Evolutionary conservation across 2,113 vertebrate species (phyloP), one percentile per base, ranked within the genome.

Genomic region (Sphaerodactylus townsendi): DNA sequence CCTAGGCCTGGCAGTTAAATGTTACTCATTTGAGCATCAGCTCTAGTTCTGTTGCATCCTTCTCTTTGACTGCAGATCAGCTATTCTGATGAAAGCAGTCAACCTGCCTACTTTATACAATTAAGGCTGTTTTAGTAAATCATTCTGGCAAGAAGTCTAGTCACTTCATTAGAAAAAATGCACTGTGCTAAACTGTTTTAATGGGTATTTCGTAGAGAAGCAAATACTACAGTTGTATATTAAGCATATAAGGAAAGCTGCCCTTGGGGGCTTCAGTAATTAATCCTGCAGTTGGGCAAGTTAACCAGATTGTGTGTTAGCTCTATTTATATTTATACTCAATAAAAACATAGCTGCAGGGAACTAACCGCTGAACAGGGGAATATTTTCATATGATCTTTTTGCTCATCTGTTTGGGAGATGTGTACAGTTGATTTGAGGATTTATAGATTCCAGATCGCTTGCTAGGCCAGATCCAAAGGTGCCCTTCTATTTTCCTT

Each of bases 211-310:
- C 88, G 68, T 88, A 88, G 82, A 92, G 90, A 84, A 92, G 50
- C 72, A 90, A 84, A 94, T 69, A 87, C 81, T 68, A 64, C 84
- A 81, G 88, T 88, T 44, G 87, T 86, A 84, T 86, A 92, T 90
- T 90, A 89, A 89, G 88, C 81, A 41, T 90, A 81, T 86, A 80
- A 79, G 86, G 81, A 91, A 56, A 92, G 75, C 77, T 93, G 81
- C 78, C 88, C 92, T 91, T 90, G 87, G 86, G 89, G 94, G 88
- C 77, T 90, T 93, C 76, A 91, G 76, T 89, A 95, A 93, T 93
- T 95, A 93, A 93, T 89, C 93, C 35, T 89, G 87, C 92, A 95
- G 88, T 84, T 90, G 84, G 94, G 92, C 9, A 25, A 89, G 82
- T 87, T 86, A 91, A 92, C 91, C 90, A 86, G 83, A 90, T 80